Conservation (phyloP, 2,797 vertebrate genomes). For the Clarias platycephalus region DNA sequence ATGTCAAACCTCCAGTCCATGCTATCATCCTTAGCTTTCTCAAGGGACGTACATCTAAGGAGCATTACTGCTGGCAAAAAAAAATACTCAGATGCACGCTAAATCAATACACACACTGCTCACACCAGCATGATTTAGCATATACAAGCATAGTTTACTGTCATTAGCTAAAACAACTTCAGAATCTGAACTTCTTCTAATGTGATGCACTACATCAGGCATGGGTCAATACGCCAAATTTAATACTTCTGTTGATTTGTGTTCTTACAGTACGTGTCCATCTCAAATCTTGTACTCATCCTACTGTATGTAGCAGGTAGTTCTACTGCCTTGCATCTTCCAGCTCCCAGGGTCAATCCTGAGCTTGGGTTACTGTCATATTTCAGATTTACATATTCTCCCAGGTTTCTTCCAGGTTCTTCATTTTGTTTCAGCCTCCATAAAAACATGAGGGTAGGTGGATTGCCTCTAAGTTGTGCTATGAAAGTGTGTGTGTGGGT, state of each 20-base stretch:
- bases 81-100: background rate
- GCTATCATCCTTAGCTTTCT: constrained; percentile 23
- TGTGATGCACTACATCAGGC: background rate
- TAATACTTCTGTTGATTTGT: background rate
- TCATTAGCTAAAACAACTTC: background rate
- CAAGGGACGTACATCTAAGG: background rate
- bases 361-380: background rate
- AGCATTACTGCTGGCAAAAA: background rate
- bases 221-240: background rate
- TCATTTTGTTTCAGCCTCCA: background rate
- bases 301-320: background rate
- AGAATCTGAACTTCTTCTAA: background rate
- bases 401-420: background rate
- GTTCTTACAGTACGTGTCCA: background rate
- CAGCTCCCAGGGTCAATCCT: background rate
- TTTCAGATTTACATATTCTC: background rate
- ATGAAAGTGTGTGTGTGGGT: background rate
- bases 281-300: background rate
- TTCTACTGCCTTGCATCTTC: background rate
- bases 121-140: background rate
- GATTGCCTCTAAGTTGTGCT: no score
- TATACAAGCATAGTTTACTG: background rate
- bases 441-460: background rate
- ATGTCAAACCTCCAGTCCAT: constrained; percentile 4
- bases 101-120: background rate